A percentile compares a stretch with the other conserved stretches of the same genome.
phyloP scores from a whole-genome alignment of 2,888 invertebrate genomes.

The Nomada hirtipes region DNA sequence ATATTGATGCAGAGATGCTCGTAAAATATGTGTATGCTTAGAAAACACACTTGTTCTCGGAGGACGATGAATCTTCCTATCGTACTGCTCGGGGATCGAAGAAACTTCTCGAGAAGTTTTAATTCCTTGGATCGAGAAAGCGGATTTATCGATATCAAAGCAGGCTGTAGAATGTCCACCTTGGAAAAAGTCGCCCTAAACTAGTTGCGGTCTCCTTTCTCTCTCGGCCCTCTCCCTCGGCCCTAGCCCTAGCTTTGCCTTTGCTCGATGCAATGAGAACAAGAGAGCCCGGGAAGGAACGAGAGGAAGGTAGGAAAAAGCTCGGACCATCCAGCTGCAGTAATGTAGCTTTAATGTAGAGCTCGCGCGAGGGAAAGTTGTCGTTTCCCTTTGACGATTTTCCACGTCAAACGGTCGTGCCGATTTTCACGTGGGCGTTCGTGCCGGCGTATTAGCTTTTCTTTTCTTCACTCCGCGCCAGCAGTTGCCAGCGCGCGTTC shows the following conservation, averaged over 20 bases:
- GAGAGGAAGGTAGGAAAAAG: constrained; percentile 26
- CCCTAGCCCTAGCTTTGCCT: constrained; percentile 7
- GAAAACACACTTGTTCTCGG: background rate
- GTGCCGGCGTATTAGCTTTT: constrained; percentile 60
- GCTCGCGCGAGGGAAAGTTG: constrained; percentile 58
- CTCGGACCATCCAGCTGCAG: constrained; percentile 34
- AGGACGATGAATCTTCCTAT: no score
- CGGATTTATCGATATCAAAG: background rate
- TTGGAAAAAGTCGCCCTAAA: constrained; percentile 5
- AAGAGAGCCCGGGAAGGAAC: background rate
- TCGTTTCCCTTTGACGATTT: constrained; percentile 71
- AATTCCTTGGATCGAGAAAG: background rate
- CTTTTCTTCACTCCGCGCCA: constrained; percentile 50
- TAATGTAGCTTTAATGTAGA: constrained; percentile 78
- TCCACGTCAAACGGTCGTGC: constrained; percentile 70
- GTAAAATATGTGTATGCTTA: constrained; percentile 3
- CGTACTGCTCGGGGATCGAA: no score
- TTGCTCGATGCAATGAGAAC: constrained; percentile 14
- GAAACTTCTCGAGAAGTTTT: background rate
- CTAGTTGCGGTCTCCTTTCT: constrained; percentile 30
- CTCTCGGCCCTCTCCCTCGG: background rate
- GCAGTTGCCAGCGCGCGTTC: constrained; percentile 26
- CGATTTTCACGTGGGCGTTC: constrained; percentile 69
- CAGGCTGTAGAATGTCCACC: background rate
- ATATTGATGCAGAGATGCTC: background rate